Base-by-base conservation (phyloP, 2,888 invertebrate species). In the Marronus borbonicus region DNA sequence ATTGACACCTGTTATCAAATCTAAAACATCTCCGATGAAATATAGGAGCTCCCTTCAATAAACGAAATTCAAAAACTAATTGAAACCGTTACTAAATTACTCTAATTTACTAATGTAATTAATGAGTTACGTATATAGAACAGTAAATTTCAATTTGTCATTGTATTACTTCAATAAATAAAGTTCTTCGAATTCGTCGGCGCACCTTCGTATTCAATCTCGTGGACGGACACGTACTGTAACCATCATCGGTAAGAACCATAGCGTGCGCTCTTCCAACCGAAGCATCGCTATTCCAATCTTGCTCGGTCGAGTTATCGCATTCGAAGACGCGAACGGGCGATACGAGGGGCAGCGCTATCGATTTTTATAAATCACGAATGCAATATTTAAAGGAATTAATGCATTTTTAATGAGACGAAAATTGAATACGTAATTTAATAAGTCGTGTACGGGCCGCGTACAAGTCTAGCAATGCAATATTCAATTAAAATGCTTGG, bases 371-470 rank as follows among this genome's bases (percentile, higher is more conserved):
- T 65, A 76, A 76, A 64, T 76, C 50, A 76, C 76, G 36, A 65
- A 55, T 65, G 55, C 76, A 68, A 68, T 55, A 55, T 58, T 65
- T 55, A 68, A 76, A 76, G 60, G 62, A 36, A 68, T 76, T 76
- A 76, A 76, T 76, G 76, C 68, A 76, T 76, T 76, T 76, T 76
- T 76, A 76, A 76, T 76, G 76, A 76, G 72, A 55, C 44, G 8
- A 64, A 68, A 76, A 76, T 76, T 76, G 76, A 76, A 76, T 76
- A 55, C 44, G 60, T 74, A 74, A 74, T 74, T 74, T 62, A 74
- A 74, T 74, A 74, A 70, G 31, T 70, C 65, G 44, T 44, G 44
- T 74, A 60, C 44, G 62, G 60, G 14, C 60, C 44, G 60, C 44
- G 20, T 24, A 60, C 72, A 20, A 44, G 17, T 60, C 72, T 39